Conservation (phyloP, 2,113 vertebrate genomes). For the Rhegmatorhina hoffmannsi region DNA sequence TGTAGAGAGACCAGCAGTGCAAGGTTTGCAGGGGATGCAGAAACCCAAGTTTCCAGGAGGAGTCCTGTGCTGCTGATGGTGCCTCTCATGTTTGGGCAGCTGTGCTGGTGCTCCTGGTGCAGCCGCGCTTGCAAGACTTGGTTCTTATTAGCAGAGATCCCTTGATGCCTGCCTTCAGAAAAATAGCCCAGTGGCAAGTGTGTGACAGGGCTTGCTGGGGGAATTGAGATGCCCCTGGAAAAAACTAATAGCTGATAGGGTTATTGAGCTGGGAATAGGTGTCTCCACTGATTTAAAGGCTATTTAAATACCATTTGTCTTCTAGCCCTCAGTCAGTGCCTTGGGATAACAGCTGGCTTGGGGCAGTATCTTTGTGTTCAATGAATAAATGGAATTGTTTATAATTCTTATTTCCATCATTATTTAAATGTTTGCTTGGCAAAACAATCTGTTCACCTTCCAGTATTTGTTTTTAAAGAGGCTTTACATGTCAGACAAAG, state of each 20-base stretch:
- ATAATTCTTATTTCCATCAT: conserved; percentile 44
- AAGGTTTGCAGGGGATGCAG: background rate
- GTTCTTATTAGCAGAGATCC: background rate
- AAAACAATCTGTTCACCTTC: conserved; percentile 53
- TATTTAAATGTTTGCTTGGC: conserved; percentile 54
- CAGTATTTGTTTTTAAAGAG: conserved; percentile 62
- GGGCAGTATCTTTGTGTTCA: conserved; percentile 40
- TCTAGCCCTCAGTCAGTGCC: background rate
- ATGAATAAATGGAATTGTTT: conserved; percentile 50
- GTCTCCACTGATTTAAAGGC: background rate
- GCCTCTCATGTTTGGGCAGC: background rate
- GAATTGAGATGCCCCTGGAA: background rate
- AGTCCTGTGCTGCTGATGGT: accelerated
- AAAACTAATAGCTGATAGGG: background rate
- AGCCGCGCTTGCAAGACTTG: accelerated
- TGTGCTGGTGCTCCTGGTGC: background rate
- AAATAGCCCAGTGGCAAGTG: background rate
- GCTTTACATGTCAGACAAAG: background rate
- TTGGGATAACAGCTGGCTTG: conserved; percentile 5
- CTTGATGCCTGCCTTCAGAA: background rate
- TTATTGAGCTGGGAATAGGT: background rate
- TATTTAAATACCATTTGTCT: conserved; percentile 22
- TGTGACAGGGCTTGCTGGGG: background rate
- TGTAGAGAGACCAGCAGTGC: background rate
- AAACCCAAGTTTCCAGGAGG: background rate